These are phyloP conservation scores for Cacatua alba DNA, from an alignment of 2,113 vertebrate genomes.

Conservation along the genomic window DNA sequence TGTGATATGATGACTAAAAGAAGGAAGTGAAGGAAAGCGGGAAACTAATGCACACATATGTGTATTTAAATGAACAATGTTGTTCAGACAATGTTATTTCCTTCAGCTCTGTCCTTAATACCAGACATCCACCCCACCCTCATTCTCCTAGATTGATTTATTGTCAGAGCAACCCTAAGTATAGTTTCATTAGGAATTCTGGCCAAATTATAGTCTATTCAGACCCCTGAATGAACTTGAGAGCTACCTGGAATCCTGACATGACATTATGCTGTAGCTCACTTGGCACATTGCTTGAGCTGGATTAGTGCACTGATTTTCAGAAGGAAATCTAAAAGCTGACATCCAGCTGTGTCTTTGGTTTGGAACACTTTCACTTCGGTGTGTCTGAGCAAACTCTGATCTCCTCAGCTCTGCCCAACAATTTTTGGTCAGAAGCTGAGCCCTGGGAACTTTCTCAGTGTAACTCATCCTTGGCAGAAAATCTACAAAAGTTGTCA, in stretches of 20 bases:
- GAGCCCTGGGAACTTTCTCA: background rate
- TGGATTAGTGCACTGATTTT: background rate
- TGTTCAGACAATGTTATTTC: background rate
- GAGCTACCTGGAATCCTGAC: background rate
- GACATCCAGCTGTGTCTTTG: background rate
- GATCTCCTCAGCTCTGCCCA: background rate
- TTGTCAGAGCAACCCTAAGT: background rate
- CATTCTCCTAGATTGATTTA: background rate
- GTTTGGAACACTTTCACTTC: background rate
- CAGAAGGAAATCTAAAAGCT: background rate
- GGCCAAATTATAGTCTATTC: background rate
- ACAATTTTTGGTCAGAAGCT: background rate
- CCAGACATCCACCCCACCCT: accelerated
- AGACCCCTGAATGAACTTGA: background rate
- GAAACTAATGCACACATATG: background rate
- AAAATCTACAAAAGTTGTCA: background rate
- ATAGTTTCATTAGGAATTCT: background rate
- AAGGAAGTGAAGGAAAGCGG: background rate
- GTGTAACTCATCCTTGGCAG: accelerated
- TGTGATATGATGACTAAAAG: background rate
- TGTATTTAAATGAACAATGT: background rate
- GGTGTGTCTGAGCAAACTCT: accelerated
- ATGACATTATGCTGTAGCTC: background rate
- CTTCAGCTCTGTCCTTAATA: background rate
- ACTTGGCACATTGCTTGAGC: background rate